phyloP scores from a whole-genome alignment of 2,888 invertebrate species.

The Aspidapion aeneum region DNA sequence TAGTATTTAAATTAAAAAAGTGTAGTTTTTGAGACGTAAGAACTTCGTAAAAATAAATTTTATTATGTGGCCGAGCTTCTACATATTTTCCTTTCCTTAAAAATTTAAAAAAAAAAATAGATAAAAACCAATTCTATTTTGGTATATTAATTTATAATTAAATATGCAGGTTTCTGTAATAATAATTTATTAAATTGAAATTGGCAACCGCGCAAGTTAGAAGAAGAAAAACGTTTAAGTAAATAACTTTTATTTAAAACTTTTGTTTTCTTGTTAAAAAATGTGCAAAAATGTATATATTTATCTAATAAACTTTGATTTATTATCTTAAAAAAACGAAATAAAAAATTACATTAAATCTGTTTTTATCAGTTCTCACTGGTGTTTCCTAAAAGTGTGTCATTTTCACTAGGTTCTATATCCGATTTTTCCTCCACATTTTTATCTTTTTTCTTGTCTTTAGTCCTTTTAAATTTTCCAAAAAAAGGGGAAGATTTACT shows the following conservation, averaged over 20 bases:
- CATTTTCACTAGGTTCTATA: conserved; percentile 11
- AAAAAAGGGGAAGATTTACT: conserved; percentile 6
- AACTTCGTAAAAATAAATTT: conserved; percentile 23
- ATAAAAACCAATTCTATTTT: no score
- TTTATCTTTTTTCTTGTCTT: conserved; percentile 4
- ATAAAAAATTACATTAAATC: no score
- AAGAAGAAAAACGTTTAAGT: no score
- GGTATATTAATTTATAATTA: no score
- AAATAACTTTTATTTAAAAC: no score
- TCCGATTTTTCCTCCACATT: neutral
- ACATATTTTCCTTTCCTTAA: no score
- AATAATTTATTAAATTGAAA: no score
- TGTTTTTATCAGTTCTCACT: neutral
- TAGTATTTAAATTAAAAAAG: conserved; percentile 20
- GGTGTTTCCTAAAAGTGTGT: neutral
- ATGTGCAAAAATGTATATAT: no score
- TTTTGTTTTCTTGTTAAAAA: no score
- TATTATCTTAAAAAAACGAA: neutral
- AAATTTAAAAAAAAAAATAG: no score
- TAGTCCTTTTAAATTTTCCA: conserved; percentile 10
- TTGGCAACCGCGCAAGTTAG: no score
- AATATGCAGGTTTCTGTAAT: no score
- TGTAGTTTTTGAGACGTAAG: conserved; percentile 20
- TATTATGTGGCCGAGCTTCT: conserved; percentile 18
- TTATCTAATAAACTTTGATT: neutral